Evolutionary conservation across 1,140 invertebrate species (phyloP).

Genomic region (Drosophila sp.): DNA sequence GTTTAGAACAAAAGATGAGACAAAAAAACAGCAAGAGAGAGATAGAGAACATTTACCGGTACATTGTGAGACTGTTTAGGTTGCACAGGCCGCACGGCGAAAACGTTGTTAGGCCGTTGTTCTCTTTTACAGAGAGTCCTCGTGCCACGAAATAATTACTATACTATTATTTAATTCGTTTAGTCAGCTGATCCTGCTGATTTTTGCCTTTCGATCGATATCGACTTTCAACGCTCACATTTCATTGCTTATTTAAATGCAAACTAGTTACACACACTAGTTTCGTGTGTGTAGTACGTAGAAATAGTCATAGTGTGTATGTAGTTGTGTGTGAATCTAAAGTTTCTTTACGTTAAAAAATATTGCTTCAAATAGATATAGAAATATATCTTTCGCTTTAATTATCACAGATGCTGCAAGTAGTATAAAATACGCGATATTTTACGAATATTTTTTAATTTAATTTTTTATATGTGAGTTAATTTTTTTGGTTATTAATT

Average conservation of each 20-base stretch:
- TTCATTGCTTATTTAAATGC: conserved; percentile 23
- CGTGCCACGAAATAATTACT: conserved; percentile 13
- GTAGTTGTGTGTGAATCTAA: background rate
- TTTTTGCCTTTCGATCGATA: conserved; percentile 12
- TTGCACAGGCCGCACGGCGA: conserved; percentile 77
- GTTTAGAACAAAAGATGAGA: conserved; percentile 26
- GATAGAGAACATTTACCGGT: conserved; percentile 69
- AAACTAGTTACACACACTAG: conserved; percentile 1
- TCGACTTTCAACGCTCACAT: conserved; percentile 27
- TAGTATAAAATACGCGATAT: background rate
- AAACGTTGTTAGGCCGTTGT: conserved; percentile 77
- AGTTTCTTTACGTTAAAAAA: background rate
- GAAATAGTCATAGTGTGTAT: background rate
- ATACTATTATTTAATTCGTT: conserved; percentile 8
- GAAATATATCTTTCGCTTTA: background rate
- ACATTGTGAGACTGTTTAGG: conserved; percentile 78
- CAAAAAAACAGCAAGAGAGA: conserved; percentile 31
- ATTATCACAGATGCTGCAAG: conserved; percentile 6
- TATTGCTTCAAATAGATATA: background rate
- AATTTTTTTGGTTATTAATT: background rate
- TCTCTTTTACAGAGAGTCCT: conserved; percentile 36
- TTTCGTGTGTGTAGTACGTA: background rate
- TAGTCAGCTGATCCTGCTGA: conserved; percentile 11
- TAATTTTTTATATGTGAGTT: background rate
- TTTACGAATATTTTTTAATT: background rate